Percentiles rank a stretch among this genome's conserved stretches.
phyloP scores from a whole-genome alignment of 2,113 vertebrate species.

The Diphyllodes magnificus region DNA sequence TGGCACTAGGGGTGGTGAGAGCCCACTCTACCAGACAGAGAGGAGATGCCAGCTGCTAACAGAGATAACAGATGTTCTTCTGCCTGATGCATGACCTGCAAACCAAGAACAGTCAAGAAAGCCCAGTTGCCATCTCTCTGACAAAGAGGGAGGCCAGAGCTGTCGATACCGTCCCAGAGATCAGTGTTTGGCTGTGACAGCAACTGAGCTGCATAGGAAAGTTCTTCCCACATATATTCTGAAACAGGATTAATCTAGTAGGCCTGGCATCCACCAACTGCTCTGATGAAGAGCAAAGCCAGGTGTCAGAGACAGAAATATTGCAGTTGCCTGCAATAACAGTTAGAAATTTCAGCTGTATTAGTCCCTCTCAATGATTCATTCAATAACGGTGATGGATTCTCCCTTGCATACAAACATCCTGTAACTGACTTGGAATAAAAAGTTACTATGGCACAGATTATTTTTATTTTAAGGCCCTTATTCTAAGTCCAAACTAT shows the following conservation, averaged over 20 bases:
- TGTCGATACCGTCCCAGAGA: accelerated
- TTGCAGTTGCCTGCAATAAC: not conserved
- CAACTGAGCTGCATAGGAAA: not conserved
- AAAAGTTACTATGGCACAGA: not conserved
- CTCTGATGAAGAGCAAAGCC: not conserved
- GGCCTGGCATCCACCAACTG: not conserved
- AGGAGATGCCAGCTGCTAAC: not conserved
- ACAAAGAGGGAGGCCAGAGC: not conserved
- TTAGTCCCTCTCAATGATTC: not conserved
- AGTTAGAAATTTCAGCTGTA: not conserved
- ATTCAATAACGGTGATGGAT: not conserved
- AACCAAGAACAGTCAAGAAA: not conserved
- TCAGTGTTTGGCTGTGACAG: not conserved
- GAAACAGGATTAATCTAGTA: not conserved
- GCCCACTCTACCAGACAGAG: not conserved
- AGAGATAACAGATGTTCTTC: not conserved
- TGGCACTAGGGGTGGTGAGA: not conserved
- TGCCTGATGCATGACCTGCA: not conserved
- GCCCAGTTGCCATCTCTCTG: not conserved
- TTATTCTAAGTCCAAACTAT: not conserved
- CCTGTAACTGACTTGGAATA: not conserved
- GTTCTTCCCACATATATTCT: not conserved
- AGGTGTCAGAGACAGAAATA: not conserved
- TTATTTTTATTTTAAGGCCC: not conserved
- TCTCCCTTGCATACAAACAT: not conserved